A percentile compares a stretch with the other conserved stretches of the same genome.
These are phyloP conservation scores for Grapholita molesta DNA, from an alignment of 1,140 invertebrate species.

Conservation along the genomic window DNA sequence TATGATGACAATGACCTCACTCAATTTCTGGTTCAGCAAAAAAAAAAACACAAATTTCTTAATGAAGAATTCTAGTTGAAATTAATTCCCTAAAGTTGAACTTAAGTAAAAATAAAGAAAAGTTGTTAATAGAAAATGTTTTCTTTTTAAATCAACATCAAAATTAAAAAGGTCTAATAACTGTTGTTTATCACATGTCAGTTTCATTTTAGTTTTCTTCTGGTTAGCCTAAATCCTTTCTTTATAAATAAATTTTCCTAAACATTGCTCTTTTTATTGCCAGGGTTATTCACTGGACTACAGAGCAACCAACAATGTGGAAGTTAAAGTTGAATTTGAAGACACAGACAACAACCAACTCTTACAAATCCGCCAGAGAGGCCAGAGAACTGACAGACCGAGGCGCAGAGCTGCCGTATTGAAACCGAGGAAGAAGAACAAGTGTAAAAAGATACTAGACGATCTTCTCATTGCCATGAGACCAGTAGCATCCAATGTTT, in stretches of 20 bases:
- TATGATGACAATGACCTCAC: too few relatives aligned
- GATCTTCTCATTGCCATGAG: conserved; percentile 50
- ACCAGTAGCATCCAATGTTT: conserved; percentile 31
- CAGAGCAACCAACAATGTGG: conserved; percentile 19
- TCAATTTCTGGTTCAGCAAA: too few relatives aligned
- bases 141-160: too few relatives aligned
- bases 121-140: too few relatives aligned
- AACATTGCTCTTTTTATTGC: neutral
- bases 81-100: too few relatives aligned
- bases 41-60: too few relatives aligned
- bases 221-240: neutral
- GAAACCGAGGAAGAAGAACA: conserved; percentile 29
- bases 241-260: neutral
- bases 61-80: too few relatives aligned
- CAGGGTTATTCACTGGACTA: conserved; percentile 11
- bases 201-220: too few relatives aligned
- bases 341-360: conserved; percentile 32
- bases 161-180: too few relatives aligned
- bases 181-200: too few relatives aligned
- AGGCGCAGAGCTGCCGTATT: conserved; percentile 27
- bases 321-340: conserved; percentile 44
- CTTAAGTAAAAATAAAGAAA: too few relatives aligned
- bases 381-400: conserved; percentile 51
- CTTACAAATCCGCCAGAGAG: conserved; percentile 44
- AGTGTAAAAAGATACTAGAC: conserved; percentile 53